Percentiles rank a stretch among this genome's conserved stretches.
phyloP scores from a whole-genome alignment of 2,113 vertebrate genomes.

The Percina caprodes region DNA sequence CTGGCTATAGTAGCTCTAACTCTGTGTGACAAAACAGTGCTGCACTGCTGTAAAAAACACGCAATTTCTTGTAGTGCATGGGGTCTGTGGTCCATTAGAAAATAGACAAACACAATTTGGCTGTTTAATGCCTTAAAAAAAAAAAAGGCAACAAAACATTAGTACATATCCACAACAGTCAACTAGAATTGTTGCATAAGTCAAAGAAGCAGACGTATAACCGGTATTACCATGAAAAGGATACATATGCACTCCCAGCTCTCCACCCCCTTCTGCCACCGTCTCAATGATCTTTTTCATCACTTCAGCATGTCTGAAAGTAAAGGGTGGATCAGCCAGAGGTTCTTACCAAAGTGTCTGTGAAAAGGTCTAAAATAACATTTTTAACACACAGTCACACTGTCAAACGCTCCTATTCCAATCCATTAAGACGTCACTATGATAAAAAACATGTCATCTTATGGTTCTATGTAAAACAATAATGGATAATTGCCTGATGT shows the following conservation, averaged over 20 bases:
- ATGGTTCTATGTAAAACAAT: too few relatives aligned
- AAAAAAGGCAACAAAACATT: background rate
- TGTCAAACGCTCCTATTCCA: too few relatives aligned
- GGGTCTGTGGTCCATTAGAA: background rate
- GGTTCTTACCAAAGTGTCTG: background rate
- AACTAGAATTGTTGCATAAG: background rate
- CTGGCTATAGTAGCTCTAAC: too few relatives aligned
- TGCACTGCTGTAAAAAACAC: too few relatives aligned
- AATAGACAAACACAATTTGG: background rate
- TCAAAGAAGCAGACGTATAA: background rate
- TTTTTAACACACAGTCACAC: background rate
- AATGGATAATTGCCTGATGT: too few relatives aligned
- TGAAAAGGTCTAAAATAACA: too few relatives aligned
- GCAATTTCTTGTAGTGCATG: too few relatives aligned
- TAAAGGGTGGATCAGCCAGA: slow-evolving; percentile 13
- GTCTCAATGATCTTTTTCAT: slow-evolving; percentile 99
- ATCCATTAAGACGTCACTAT: background rate
- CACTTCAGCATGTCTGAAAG: slow-evolving; percentile 95
- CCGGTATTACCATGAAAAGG: slow-evolving; percentile 80
- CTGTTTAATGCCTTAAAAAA: background rate
- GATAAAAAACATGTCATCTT: background rate
- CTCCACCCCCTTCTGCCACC: slow-evolving; percentile 98
- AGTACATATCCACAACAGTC: background rate
- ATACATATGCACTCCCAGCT: slow-evolving; percentile 99
- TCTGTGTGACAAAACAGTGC: background rate